Percentiles rank a stretch among this genome's conserved stretches.
Conservation (phyloP, 2,888 invertebrate genomes). For the Belgica antarctica region DNA sequence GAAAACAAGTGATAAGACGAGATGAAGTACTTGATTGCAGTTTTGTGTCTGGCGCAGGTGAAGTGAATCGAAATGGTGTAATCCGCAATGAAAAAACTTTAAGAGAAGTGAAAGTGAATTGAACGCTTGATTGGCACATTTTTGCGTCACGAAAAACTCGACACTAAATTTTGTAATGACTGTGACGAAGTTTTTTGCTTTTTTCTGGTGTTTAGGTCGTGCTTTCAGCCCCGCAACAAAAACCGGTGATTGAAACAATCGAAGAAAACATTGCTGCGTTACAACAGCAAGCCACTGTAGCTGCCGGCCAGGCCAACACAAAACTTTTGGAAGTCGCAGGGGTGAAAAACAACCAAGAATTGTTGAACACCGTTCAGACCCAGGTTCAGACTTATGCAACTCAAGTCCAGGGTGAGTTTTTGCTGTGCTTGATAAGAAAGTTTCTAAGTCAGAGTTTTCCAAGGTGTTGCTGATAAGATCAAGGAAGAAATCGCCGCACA, state of each 20-base stretch:
- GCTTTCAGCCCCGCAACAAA: slow-evolving; percentile 5
- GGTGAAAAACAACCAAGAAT: slow-evolving; percentile 9
- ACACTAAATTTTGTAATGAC: slow-evolving; percentile 13
- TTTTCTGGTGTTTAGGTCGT: slow-evolving; percentile 20
- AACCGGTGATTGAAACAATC: not conserved
- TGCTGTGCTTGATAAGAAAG: too few relatives aligned
- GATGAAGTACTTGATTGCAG: slow-evolving; percentile 26
- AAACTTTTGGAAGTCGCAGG: not conserved
- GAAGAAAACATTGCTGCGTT: too few relatives aligned
- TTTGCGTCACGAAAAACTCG: not conserved
- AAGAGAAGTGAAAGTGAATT: slow-evolving; percentile 31
- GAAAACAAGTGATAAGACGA: not conserved
- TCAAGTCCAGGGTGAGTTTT: slow-evolving; percentile 21
- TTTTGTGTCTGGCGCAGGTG: slow-evolving; percentile 36
- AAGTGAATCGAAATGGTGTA: not conserved
- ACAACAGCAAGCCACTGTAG: not conserved
- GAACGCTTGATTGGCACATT: slow-evolving; percentile 2
- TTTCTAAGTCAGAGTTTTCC: too few relatives aligned
- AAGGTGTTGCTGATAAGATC: slow-evolving; percentile 29
- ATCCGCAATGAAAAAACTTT: not conserved
- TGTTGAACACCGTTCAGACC: not conserved
- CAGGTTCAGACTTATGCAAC: slow-evolving; percentile 29
- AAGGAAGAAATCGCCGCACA: not conserved
- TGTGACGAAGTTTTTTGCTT: slow-evolving; percentile 17
- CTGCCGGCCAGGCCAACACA: slow-evolving; percentile 7